Base-by-base conservation (phyloP, 2,797 vertebrate genomes). In the Coreius guichenoti region DNA sequence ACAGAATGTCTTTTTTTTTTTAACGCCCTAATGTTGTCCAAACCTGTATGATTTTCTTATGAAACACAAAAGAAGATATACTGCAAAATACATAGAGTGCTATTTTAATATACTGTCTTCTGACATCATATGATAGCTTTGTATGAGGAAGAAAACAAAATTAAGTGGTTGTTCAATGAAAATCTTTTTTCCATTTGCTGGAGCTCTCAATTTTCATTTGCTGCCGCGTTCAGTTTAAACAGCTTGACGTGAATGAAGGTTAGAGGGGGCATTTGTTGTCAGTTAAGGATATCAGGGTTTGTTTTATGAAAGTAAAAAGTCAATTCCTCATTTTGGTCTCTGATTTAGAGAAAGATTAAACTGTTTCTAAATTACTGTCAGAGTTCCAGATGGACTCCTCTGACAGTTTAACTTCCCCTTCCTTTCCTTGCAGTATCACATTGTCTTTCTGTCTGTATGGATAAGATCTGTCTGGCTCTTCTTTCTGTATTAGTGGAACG, bases 391-490 rank as follows among this genome's bases (percentile, higher is more conserved):
- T 74, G 58, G 56, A 61, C 78, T 68, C 29, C 43, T 47, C 76
- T 23, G 19, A 31, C 61, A 51, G 63, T 67, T 67, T 29, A 14
- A 49, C 78, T 80, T 79, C 39, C 76, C n/a, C 77, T 31, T 79
- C 43, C 77, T 49, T 47, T 67, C 17, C n/a, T 67, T 47, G 61
- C 19, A 80, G 78, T 65, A 65, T 65, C 78, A 80, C 58, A 80
- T 80, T 80, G 61, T 80, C 58, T 77, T 77, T 77, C 33, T 77
- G 75, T 76, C 74, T 58, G 74, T 39, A 54, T 77, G 14, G 75
- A 39, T 77, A 36, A 36, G 33, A 58, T 77, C 72, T 29, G 8
- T 43, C 39, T 43, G 39, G 39, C 11, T 43, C 39, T 43, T 74
- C 72, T 74, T 74, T 74, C 72, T 74, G 47, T 74, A 74, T 31